Conservation (phyloP, 2,797 vertebrate genomes). For the Oreonectes daqikongensis region DNA sequence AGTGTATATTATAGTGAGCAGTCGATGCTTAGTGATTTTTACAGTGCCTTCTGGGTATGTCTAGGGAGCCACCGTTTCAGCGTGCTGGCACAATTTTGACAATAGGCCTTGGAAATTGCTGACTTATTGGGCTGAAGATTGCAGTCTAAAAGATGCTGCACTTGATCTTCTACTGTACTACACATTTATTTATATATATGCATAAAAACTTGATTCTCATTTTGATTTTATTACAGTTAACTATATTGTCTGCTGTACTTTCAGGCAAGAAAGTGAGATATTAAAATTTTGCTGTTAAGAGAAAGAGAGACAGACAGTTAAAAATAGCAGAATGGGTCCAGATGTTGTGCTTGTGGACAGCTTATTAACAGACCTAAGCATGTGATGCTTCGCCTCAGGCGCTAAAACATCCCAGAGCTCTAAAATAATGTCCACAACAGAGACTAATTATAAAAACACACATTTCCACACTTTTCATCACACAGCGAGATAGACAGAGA, state of each 20-base stretch:
- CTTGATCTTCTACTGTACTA: not conserved
- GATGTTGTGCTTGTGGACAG: conserved; percentile 77
- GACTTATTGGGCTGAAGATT: not conserved
- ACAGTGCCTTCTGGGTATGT: not conserved
- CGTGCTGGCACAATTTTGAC: conserved; percentile 1
- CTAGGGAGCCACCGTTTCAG: not conserved
- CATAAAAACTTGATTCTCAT: conserved; percentile 5
- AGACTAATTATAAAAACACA: conserved; percentile 59
- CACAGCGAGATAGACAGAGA: not conserved
- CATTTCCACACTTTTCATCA: conserved; percentile 38
- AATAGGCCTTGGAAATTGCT: not conserved
- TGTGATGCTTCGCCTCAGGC: conserved; percentile 68
- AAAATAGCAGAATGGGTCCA: conserved; percentile 64
- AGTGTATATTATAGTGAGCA: conserved; percentile 5
- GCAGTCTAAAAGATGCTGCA: not conserved
- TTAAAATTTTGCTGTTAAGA: conserved; percentile 48
- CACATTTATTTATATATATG: no score
- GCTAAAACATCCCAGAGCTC: conserved; percentile 56
- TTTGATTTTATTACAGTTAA: not conserved
- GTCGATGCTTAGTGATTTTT: not conserved
- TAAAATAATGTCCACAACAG: conserved; percentile 54
- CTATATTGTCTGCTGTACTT: conserved; percentile 6
- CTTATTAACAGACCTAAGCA: conserved; percentile 68
- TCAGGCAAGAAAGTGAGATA: conserved; percentile 35
- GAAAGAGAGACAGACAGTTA: conserved; percentile 44